Percentiles rank a stretch among this genome's conserved stretches.
Conservation (phyloP, 2,888 invertebrate genomes). For the Pegoplata infirma region DNA sequence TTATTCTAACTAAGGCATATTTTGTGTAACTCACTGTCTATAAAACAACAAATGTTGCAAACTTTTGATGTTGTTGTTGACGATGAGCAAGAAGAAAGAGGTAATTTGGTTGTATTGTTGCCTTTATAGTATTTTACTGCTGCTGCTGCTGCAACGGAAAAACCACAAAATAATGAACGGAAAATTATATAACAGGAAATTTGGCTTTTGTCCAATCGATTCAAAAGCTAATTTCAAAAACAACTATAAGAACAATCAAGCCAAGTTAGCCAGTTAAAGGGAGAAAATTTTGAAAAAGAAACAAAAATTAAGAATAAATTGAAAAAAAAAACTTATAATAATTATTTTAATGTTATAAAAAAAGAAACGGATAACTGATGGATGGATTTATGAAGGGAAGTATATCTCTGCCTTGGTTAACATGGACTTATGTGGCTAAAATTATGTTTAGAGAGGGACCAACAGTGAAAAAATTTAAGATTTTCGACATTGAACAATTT, state of each 20-base stretch:
- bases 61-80: neutral
- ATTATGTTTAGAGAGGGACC: too few species aligned
- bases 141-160: conserved; percentile 61
- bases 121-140: conserved; percentile 4
- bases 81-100: too few species aligned
- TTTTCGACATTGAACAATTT: too few species aligned
- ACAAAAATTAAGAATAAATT: conserved; percentile 16
- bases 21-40: neutral
- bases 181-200: conserved; percentile 66
- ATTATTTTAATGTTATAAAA: neutral
- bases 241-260: conserved; percentile 39
- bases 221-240: conserved; percentile 62
- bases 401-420: too few species aligned
- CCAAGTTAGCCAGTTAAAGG: conserved; percentile 29
- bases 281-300: conserved; percentile 21
- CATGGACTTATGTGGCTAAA: too few species aligned
- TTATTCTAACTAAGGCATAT: too few species aligned
- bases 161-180: conserved; percentile 66
- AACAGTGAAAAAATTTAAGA: too few species aligned
- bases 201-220: conserved; percentile 67
- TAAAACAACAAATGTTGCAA: neutral
- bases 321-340: neutral
- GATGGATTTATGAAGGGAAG: too few species aligned
- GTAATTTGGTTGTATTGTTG: neutral
- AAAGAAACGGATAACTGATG: neutral